Evolutionary conservation across 1,140 invertebrate species (phyloP), one percentile per base, ranked within the genome.

Genomic region (Micrasema longulum): DNA sequence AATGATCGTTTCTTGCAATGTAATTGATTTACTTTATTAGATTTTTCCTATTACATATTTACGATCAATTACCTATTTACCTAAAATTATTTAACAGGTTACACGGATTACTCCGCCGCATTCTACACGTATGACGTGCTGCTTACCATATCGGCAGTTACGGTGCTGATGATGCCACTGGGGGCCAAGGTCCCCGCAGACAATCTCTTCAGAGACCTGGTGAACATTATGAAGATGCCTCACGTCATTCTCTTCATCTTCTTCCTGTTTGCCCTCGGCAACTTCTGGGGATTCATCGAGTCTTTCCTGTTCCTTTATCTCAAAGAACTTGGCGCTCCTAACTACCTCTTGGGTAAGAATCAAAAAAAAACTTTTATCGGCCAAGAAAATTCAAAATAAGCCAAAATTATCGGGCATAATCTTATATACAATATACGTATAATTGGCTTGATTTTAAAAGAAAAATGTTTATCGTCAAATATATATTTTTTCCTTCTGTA

Each of bases 241-340:
- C 88, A 92, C 78, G 88, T 93, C 16, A 90, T 91, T 31, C 84
- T 91, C 12, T 93, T 93, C 77, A 89, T 95, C 73, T 86, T 91
- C 71, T 92, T 94, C 78, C 84, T 94, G 12, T 93, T 93, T 78
- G 85, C 90, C 14, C 80, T 94, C 18, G 93, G 92, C 43, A 92
- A 91, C 78, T 89, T 92, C 79, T 95, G 92, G 92, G 93, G 93
- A 23, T 95, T 94, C 79, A 92, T 94, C 35, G 93, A 95, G 81
- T 93, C 91, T 10, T 96, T 92, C 78, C 82, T 95, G 0, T 95
- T 95, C 79, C 86, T 94, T 71, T 95, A 94, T 81, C 86, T 95
- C 36, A 92, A 91, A 80, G 92, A 93, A 81, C 83, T 95, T 48
- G 90, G 91, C 26, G 91, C 92, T 41, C 90, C 91, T 0, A 94